phyloP scores from a whole-genome alignment of 2,113 vertebrate species.

The Formicarius rufipectus region DNA sequence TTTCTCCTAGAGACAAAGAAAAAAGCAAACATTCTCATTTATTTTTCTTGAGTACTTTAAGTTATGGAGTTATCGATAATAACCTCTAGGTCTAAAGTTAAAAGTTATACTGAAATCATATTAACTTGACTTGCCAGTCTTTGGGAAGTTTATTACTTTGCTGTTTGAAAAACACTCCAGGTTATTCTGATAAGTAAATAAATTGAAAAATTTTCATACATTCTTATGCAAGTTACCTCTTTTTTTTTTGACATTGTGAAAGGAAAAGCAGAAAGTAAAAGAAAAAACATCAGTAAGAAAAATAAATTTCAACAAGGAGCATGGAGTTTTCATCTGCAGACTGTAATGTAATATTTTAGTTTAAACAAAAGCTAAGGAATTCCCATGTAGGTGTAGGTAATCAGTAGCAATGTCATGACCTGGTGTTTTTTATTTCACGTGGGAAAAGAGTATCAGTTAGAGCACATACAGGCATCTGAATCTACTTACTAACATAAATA shows the following conservation, averaged over 20 bases:
- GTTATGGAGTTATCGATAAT: background rate
- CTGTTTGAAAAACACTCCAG: background rate
- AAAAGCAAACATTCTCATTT: background rate
- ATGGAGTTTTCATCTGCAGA: background rate
- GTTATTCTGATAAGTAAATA: background rate
- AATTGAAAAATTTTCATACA: background rate
- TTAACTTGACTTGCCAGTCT: background rate
- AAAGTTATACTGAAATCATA: background rate
- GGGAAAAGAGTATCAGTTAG: background rate
- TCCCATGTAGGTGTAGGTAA: background rate
- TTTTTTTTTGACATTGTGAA: background rate
- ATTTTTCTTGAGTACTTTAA: background rate
- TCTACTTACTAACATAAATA: constrained; percentile 29
- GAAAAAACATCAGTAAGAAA: background rate
- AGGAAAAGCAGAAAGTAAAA: background rate
- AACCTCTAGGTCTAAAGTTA: background rate
- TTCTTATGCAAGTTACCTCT: background rate
- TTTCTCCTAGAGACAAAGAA: background rate
- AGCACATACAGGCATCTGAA: background rate
- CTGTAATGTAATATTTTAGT: background rate
- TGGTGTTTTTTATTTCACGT: background rate
- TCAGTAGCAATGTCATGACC: background rate
- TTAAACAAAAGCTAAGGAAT: background rate
- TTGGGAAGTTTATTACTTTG: background rate
- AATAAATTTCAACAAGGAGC: background rate